phyloP scores from a whole-genome alignment of 2,888 invertebrate genomes.

The Leptopilina myrica region DNA sequence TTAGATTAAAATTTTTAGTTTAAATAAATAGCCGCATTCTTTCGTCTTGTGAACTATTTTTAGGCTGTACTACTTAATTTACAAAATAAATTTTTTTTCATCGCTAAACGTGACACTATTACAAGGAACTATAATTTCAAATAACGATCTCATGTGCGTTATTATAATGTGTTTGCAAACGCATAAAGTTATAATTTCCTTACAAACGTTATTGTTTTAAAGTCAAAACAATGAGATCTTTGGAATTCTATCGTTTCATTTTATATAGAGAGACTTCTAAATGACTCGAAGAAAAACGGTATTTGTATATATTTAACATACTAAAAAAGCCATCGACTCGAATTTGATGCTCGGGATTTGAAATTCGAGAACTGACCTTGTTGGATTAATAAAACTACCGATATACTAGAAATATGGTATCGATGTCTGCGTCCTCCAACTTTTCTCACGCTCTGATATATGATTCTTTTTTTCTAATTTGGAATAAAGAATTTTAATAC shows the following conservation, averaged over 20 bases:
- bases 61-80: no score
- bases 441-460: constrained; percentile 37
- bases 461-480: constrained; percentile 1
- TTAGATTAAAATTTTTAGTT: no score
- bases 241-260: constrained; percentile 65
- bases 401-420: constrained; percentile 31
- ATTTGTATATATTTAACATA: constrained; percentile 28
- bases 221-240: constrained; percentile 56
- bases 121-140: background rate
- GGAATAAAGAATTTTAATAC: no score
- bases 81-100: no score
- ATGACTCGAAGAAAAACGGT: constrained; percentile 56
- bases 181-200: constrained; percentile 43
- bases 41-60: no score
- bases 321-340: constrained; percentile 57
- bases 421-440: constrained; percentile 19
- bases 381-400: constrained; percentile 32
- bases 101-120: no score
- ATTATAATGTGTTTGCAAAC: constrained; percentile 5
- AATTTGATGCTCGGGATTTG: constrained; percentile 68
- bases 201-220: constrained; percentile 57
- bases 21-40: no score
- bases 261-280: constrained; percentile 36
- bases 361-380: constrained; percentile 62
- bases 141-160: background rate